Base-by-base conservation (phyloP, 2,888 invertebrate species). In the Acrobeloides nanus region DNA sequence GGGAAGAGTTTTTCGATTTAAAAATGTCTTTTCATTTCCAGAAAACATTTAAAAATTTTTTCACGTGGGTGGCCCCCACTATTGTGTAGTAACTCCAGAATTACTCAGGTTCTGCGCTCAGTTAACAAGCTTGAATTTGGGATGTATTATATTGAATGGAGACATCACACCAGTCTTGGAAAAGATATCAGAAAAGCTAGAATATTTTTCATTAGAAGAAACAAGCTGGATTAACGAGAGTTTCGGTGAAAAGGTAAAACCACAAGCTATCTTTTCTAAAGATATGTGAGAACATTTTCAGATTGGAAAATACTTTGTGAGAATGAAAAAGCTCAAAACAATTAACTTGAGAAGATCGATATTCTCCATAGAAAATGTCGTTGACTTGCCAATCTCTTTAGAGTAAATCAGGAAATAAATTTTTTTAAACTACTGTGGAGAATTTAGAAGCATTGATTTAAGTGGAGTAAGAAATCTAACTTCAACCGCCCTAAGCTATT, bases 141-240 rank as follows among this genome's bases (percentile, higher is more conserved):
- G 56, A 3, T 59, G 59, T 29, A 32, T 44, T 3, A 51, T 61
- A 20, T 34, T 56, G 4, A 38, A 50, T 27, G 58, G 44, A 17
- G 51, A 52, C 33, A 38, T 56, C 10, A 23, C 45, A 1, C 23
- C 24, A 8, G 21, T 59, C 6, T 38, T 59, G 6, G 29, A 50
- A 5, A 20, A 12, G 3, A 25, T 60, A 10, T 39, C 45, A n/a
- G 24, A 26, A 5, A 27, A 51, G 35, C 26, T 60, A 5, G 43
- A 46, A 21, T 23, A 38, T 15, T 39, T 60, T 8, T 57, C 61
- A 1, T 10, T 64, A 5, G 64, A 64, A 35, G 64, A 64, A 20
- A 48, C 43, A 5, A 48, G 42, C 34, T 64, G 62, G 60, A 35
- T 35, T 4, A 29, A 47, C 5, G 39, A 34, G 23, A 34, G 45